phyloP scores from a whole-genome alignment of 2,888 invertebrate species.

The Epistrophe eligans region DNA sequence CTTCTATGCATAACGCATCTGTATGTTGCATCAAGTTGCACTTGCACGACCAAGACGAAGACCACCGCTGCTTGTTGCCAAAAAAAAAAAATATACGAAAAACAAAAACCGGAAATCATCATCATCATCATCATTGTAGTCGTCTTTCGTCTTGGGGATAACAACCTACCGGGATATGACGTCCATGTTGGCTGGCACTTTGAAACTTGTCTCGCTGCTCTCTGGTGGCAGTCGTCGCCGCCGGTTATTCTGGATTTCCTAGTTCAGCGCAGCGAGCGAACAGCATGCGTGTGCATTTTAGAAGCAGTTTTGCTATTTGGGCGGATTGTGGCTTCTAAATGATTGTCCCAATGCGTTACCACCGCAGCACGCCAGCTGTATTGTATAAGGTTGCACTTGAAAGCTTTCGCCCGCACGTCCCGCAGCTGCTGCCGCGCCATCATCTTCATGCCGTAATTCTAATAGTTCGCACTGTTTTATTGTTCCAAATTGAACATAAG shows the following conservation, averaged over 20 bases:
- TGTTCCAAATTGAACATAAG: slow-evolving; percentile 73
- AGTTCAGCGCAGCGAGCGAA: slow-evolving; percentile 22
- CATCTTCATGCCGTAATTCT: slow-evolving; percentile 49
- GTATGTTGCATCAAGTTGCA: slow-evolving; percentile 17
- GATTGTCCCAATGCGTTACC: slow-evolving; percentile 48
- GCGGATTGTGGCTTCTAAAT: slow-evolving; percentile 64
- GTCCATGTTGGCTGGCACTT: slow-evolving; percentile 32
- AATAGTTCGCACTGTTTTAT: slow-evolving; percentile 74
- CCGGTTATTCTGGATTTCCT: slow-evolving; percentile 72
- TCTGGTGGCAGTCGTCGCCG: slow-evolving; percentile 10
- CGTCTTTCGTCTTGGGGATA: slow-evolving; percentile 31
- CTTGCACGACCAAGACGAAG: slow-evolving; percentile 22
- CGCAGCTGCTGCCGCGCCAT: too few species aligned
- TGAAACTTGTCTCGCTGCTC: slow-evolving; percentile 36
- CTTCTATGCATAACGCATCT: slow-evolving; percentile 52
- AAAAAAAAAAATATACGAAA: slow-evolving; percentile 58
- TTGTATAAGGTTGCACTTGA: not conserved
- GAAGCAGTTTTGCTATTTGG: slow-evolving; percentile 59
- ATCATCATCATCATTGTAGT: slow-evolving; percentile 34
- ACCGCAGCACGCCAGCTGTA: slow-evolving; percentile 23
- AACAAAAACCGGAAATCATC: slow-evolving; percentile 69
- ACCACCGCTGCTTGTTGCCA: slow-evolving; percentile 46
- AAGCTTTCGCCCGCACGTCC: slow-evolving; percentile 4
- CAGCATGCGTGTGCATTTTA: slow-evolving; percentile 23
- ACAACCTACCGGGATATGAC: slow-evolving; percentile 33